Percentiles rank a stretch among this genome's conserved stretches.
phyloP scores from a whole-genome alignment of 2,888 invertebrate species.

The Diarsia brunnea region DNA sequence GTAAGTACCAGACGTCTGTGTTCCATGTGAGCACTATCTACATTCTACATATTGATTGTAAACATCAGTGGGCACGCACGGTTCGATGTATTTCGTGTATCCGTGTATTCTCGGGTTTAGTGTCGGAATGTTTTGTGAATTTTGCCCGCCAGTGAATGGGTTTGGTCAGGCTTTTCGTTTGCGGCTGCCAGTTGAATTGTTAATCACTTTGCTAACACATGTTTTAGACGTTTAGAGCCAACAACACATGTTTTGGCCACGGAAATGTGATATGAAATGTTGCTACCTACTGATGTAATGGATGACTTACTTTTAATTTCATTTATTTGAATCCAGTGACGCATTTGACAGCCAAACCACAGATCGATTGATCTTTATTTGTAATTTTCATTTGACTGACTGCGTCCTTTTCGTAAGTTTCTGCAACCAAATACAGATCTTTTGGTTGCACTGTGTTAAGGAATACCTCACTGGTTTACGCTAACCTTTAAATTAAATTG shows the following conservation, averaged over 20 bases:
- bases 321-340: neutral
- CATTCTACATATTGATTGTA: constrained; percentile 66
- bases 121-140: constrained; percentile 38
- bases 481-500: constrained; percentile 7
- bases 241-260: neutral
- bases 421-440: neutral
- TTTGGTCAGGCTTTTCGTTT: constrained; percentile 40
- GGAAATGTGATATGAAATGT: neutral
- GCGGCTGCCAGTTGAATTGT: constrained; percentile 24
- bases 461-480: neutral
- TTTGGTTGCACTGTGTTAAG: neutral
- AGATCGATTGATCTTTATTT: neutral
- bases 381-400: fast-evolving
- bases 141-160: constrained; percentile 33
- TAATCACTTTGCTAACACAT: constrained; percentile 41
- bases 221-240: constrained; percentile 38
- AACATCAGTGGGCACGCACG: constrained; percentile 57
- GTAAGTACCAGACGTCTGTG: constrained; percentile 56
- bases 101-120: constrained; percentile 24
- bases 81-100: constrained; percentile 56
- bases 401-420: neutral
- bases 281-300: neutral
- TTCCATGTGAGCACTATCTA: constrained; percentile 62
- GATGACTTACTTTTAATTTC: neutral
- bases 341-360: neutral